Conservation (phyloP, 1,140 invertebrate species). For the Aphelinus atriplicis region DNA sequence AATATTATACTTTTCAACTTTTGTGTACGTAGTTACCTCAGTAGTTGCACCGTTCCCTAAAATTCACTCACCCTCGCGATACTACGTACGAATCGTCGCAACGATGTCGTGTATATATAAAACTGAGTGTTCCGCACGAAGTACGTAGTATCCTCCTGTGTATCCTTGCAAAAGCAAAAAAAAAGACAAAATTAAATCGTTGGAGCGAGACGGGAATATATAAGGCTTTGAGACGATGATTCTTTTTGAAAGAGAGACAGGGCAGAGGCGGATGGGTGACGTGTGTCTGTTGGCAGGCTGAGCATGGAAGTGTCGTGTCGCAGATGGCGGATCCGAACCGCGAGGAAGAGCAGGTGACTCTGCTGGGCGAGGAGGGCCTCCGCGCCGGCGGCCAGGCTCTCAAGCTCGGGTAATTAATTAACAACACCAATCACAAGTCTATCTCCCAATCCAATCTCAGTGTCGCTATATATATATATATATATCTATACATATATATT, state of each 20-base stretch:
- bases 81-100: no score
- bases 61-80: no score
- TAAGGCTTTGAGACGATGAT: constrained; percentile 1
- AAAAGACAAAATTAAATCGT: not conserved
- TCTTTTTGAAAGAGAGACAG: constrained; percentile 47
- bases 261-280: constrained; percentile 62
- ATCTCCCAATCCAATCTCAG: no score
- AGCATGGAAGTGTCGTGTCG: constrained; percentile 70
- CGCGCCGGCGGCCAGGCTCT: constrained; percentile 92
- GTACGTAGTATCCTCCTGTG: constrained; percentile 2
- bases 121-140: no score
- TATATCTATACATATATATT: no score
- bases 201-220: not conserved
- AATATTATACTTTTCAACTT: no score
- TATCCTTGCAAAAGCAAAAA: not conserved
- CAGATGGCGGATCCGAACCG: constrained; percentile 92
- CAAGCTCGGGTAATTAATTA: constrained; percentile 86
- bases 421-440: not conserved
- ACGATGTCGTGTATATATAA: no score
- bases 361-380: constrained; percentile 93
- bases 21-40: no score
- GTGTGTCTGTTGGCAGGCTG: constrained; percentile 73
- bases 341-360: constrained; percentile 92
- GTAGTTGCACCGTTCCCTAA: no score
- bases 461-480: no score